A percentile compares a stretch with the other conserved stretches of the same genome.
phyloP scores from a whole-genome alignment of 2,888 invertebrate genomes.

The Temnothorax unifasciatus region DNA sequence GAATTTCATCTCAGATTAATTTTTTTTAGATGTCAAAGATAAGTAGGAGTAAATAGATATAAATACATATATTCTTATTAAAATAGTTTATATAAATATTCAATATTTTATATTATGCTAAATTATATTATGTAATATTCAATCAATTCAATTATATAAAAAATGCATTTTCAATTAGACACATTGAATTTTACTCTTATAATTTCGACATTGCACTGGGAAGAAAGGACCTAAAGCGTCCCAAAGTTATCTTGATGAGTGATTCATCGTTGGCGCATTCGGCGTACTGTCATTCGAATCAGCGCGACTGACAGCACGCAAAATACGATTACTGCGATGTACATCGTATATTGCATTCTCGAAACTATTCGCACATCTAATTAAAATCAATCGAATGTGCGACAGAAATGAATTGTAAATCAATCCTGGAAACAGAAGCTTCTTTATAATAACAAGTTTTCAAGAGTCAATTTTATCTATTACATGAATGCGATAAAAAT shows the following conservation, averaged over 20 bases:
- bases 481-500: neutral
- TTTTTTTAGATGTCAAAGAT: neutral
- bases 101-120: neutral
- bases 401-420: conserved; percentile 32
- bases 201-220: neutral
- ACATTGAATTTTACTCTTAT: neutral
- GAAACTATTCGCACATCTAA: conserved; percentile 46
- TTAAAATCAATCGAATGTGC: conserved; percentile 32
- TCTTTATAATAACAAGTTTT: neutral
- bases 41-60: neutral
- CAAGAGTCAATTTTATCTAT: neutral
- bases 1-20: neutral
- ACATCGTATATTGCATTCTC: conserved; percentile 41
- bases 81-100: neutral
- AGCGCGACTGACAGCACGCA: conserved; percentile 19
- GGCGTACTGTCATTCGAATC: conserved; percentile 20
- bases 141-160: neutral
- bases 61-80: neutral
- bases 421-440: conserved; percentile 13
- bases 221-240: conserved; percentile 10
- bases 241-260: conserved; percentile 31
- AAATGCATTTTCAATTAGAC: neutral
- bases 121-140: conserved; percentile 5
- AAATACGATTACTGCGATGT: neutral
- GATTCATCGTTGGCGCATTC: conserved; percentile 18